Evolutionary conservation across 1,140 invertebrate genomes (phyloP).

Genomic region (Euura lappo): DNA sequence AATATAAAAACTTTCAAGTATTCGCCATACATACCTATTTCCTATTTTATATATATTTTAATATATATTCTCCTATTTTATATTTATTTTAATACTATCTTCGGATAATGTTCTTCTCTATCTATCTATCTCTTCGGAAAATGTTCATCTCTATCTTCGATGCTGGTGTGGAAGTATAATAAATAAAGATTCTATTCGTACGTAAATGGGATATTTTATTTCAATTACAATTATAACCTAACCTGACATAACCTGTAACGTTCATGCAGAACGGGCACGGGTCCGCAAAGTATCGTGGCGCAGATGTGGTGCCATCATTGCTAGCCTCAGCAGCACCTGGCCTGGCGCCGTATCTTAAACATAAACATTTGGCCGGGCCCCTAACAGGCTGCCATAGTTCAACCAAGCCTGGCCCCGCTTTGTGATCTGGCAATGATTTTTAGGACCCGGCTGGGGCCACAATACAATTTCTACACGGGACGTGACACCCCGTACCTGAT

Average conservation of each 20-base stretch:
- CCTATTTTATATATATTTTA: not conserved
- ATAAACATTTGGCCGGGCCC: no score
- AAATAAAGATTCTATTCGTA: not conserved
- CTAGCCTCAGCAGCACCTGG: not conserved
- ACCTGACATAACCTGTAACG: not conserved
- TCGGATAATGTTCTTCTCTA: not conserved
- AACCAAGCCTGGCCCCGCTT: not conserved
- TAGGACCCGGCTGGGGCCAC: no score
- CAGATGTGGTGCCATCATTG: not conserved
- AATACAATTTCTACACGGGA: no score
- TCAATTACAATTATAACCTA: not conserved
- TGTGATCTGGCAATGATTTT: not conserved
- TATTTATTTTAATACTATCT: not conserved
- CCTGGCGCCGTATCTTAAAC: not conserved
- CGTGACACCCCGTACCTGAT: no score
- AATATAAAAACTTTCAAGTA: not conserved
- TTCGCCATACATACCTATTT: no score
- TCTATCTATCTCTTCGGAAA: not conserved
- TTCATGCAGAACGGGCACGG: no score
- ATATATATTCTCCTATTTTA: not conserved
- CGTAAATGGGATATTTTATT: not conserved
- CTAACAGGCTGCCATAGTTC: no score
- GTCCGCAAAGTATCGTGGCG: not conserved
- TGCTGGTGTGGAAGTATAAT: not conserved
- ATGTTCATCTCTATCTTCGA: not conserved